phyloP scores from a whole-genome alignment of 2,888 invertebrate genomes.

The Boloria euphrosyne region DNA sequence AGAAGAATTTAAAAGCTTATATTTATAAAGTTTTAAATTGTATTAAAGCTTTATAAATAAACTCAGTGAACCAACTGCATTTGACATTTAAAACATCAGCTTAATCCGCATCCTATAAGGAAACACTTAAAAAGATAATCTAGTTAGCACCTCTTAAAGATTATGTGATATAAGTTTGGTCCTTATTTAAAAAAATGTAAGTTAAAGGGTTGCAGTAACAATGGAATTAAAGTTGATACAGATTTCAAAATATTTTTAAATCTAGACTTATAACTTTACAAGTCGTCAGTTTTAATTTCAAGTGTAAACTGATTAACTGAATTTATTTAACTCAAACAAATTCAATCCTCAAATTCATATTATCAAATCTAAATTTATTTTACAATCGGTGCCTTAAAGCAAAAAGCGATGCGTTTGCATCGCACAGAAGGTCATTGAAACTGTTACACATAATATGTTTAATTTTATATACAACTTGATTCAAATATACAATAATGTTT shows the following conservation, averaged over 20 bases:
- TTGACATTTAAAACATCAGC: constrained; percentile 35
- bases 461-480: neutral
- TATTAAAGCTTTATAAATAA: neutral
- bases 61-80: constrained; percentile 25
- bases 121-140: constrained; percentile 24
- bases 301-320: constrained; percentile 1
- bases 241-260: neutral
- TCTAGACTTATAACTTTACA: neutral
- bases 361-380: constrained; percentile 30
- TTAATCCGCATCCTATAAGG: constrained; percentile 14
- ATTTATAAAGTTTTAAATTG: too few species aligned
- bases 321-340: constrained; percentile 12
- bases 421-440: constrained; percentile 5
- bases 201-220: neutral
- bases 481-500: neutral
- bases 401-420: constrained; percentile 10
- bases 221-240: too few species aligned
- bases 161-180: constrained; percentile 1
- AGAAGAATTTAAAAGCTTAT: neutral
- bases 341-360: too few species aligned
- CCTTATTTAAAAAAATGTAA: constrained; percentile 13
- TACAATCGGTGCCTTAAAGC: constrained; percentile 24
- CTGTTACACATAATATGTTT: constrained; percentile 3
- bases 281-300: neutral
- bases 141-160: constrained; percentile 2